phyloP scores from a whole-genome alignment of 2,888 invertebrate species.

The Xestia xanthographa region DNA sequence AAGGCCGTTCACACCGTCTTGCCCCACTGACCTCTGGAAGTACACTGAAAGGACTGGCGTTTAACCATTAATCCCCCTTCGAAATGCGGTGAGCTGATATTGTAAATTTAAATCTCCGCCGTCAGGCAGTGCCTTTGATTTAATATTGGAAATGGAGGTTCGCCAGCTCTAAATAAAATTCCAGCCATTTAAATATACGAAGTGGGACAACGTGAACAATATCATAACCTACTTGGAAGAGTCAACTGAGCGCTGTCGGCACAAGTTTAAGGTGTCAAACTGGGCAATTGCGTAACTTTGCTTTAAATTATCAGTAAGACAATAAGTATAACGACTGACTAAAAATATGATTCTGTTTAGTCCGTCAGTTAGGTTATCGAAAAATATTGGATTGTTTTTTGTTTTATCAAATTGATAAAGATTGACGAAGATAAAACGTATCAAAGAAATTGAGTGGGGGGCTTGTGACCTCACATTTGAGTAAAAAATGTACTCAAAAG shows the following conservation, averaged over 20 bases:
- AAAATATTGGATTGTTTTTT: no score
- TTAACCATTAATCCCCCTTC: constrained; percentile 64
- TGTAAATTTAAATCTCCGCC: constrained; percentile 58
- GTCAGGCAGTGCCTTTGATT: constrained; percentile 35
- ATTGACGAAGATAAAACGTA: no score
- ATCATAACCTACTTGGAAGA: not conserved
- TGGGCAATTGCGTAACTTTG: not conserved
- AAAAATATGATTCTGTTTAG: no score
- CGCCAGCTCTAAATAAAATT: constrained; percentile 10
- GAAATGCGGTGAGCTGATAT: constrained; percentile 57
- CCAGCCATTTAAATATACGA: not conserved
- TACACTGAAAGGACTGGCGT: constrained; percentile 65
- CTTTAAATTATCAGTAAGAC: not conserved
- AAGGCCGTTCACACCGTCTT: constrained; percentile 76
- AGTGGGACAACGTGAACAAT: not conserved
- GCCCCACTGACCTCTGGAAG: constrained; percentile 74
- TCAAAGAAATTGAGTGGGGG: no score
- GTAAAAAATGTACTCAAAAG: no score
- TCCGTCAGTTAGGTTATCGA: no score
- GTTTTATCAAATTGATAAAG: no score
- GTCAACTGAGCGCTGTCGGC: not conserved
- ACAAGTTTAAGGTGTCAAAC: not conserved
- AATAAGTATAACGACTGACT: not conserved
- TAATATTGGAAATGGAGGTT: constrained; percentile 35
- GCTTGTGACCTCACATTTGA: no score